Percentiles rank a stretch among this genome's conserved stretches.
Conservation (phyloP, 2,888 invertebrate species). For the Epinotia nisella region DNA sequence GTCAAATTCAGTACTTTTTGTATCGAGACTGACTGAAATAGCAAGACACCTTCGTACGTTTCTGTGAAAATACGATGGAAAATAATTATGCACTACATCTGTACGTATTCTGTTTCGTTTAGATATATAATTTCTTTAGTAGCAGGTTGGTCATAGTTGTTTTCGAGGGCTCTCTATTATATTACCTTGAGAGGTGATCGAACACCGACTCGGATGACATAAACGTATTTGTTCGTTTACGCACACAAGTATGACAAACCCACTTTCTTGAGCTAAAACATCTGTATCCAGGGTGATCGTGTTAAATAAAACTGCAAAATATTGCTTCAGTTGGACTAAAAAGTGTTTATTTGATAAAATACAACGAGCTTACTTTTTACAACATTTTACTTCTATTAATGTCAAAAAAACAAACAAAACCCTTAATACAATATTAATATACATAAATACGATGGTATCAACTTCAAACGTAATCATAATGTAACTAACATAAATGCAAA, state of each 20-base stretch:
- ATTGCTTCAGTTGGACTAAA: constrained; percentile 85
- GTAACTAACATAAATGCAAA: constrained; percentile 83
- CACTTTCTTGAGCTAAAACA: background rate
- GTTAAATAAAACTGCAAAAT: constrained; percentile 73
- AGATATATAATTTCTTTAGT: no score
- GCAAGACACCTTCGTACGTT: no score
- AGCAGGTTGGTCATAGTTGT: no score
- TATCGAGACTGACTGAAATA: no score
- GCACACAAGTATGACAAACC: background rate
- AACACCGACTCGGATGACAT: no score
- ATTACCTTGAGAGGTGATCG: no score
- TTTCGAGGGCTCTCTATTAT: no score
- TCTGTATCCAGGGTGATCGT: background rate
- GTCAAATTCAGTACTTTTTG: no score
- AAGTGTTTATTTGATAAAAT: constrained; percentile 86
- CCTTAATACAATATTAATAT: constrained; percentile 83
- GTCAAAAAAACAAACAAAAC: constrained; percentile 84
- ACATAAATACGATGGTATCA: constrained; percentile 84
- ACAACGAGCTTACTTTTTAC: constrained; percentile 86
- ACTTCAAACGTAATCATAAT: constrained; percentile 78
- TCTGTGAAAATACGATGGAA: no score
- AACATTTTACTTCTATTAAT: constrained; percentile 85
- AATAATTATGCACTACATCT: no score
- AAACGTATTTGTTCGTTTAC: background rate
- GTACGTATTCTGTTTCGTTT: no score